These are phyloP conservation scores for Podarcis muralis DNA, from an alignment of 2,113 vertebrate species.

Conservation along the genomic window DNA sequence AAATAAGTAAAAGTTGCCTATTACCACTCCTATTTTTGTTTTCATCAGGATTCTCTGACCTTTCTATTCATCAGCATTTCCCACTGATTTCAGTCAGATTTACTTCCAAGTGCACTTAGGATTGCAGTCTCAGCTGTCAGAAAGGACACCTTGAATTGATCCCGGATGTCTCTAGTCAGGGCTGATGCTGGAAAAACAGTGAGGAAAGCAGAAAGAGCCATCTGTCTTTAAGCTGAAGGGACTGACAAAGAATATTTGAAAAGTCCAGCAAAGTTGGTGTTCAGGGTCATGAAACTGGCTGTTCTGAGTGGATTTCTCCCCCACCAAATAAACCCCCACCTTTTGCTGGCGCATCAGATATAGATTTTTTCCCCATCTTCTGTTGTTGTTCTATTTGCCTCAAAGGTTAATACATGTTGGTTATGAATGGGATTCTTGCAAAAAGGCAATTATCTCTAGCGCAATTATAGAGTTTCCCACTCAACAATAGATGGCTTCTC, in stretches of 20 bases:
- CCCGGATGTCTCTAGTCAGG: not conserved
- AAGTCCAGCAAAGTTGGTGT: constrained; percentile 23
- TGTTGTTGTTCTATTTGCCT: constrained; percentile 46
- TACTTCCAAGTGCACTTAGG: not conserved
- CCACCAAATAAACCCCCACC: not conserved
- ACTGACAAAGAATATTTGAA: constrained; percentile 10
- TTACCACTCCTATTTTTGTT: too few relatives aligned
- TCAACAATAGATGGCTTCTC: constrained; percentile 23
- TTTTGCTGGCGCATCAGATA: constrained; percentile 35
- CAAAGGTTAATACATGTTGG: constrained; percentile 67
- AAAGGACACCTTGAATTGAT: not conserved
- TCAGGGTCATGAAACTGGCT: constrained; percentile 19
- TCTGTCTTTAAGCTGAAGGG: rapidly evolving
- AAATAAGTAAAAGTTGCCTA: too few relatives aligned
- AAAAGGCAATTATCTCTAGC: constrained; percentile 52
- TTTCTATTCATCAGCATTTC: not conserved
- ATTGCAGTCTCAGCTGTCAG: not conserved
- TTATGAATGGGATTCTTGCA: constrained; percentile 54
- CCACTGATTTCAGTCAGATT: not conserved
- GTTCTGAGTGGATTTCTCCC: constrained; percentile 20
- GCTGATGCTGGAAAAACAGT: not conserved
- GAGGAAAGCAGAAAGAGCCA: not conserved
- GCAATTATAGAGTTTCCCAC: constrained; percentile 37
- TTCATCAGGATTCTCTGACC: too few relatives aligned
- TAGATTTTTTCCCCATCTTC: constrained; percentile 15